Conservation (phyloP, 2,113 vertebrate species). For the Heptranchias perlo region DNA sequence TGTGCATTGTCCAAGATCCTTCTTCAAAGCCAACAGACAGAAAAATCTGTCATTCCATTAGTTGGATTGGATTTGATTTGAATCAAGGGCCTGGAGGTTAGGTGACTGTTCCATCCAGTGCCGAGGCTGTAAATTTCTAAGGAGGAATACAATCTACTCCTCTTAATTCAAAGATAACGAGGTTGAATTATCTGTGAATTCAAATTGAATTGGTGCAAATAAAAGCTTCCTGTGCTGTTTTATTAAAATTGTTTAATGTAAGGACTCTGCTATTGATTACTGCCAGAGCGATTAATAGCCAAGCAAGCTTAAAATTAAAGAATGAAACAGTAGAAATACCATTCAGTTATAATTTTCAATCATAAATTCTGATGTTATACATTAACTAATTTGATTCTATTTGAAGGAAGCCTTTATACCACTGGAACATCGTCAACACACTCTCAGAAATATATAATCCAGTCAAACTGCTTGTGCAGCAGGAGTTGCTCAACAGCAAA, state of each 20-base stretch:
- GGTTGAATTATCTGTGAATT: not conserved
- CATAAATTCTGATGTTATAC: not conserved
- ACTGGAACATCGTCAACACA: not conserved
- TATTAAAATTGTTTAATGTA: conserved; percentile 31
- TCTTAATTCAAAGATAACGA: not conserved
- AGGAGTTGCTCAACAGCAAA: not conserved
- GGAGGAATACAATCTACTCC: conserved; percentile 33
- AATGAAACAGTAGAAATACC: not conserved
- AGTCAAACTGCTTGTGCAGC: not conserved
- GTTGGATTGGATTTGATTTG: not conserved
- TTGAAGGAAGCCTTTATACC: not conserved
- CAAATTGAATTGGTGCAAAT: not conserved
- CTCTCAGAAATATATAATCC: not conserved
- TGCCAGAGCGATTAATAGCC: not conserved
- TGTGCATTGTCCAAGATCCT: not conserved
- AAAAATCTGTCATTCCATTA: not conserved
- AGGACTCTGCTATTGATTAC: conserved; percentile 41
- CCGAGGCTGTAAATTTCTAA: conserved; percentile 42
- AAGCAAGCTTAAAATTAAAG: not conserved
- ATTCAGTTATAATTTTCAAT: conserved; percentile 25
- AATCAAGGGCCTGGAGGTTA: not conserved
- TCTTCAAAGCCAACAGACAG: not conserved
- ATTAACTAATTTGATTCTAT: not conserved
- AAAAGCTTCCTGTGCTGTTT: not conserved
- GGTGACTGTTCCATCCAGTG: not conserved